Base-by-base conservation (phyloP, 2,113 vertebrate species). In the Mormyrus lacerda region DNA sequence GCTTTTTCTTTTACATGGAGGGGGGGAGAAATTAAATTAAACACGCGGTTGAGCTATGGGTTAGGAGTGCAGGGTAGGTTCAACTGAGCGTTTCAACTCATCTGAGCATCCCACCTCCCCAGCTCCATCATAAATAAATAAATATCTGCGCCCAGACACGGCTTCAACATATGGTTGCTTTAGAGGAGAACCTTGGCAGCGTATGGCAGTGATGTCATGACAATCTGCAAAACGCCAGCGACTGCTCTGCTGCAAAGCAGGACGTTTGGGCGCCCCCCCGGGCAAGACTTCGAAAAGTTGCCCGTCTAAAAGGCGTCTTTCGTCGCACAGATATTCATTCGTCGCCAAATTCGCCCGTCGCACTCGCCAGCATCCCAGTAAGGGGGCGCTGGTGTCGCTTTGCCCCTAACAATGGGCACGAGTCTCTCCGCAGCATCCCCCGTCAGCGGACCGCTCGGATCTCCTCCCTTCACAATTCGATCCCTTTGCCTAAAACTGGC, bases 291-390 rank as follows among this genome's bases (percentile, higher is more conserved):
- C 13, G 19, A 45, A 61, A 89, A 83, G 42, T 89, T 61, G 50
- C 76, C 45, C 31, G 51, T 85, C 47, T 61, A 35, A 85, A 58
- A 21, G 21, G 44, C 79, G 27, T 58, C 42, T 73, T 86, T 39
- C 31, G 55, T 27, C 55, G 42, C 85, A 89, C 19, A 85, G n/a
- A 65, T 11, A 55, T 27, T 65, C 84, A 87, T 86, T 87, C 84
- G 42, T 51, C 24, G 83, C 47, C 42, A 86, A 65, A 73, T 50
- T 45, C 89, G n/a, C 83, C 21, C 76, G 93, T 93, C 93, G 90
- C 91, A 90, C 89, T 79, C 87, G 93, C 91, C 90, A 88, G 92
- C 94, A 92, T 93, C 91, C 90, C 88, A 85, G 90, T 17, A 91
- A 93, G 90, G 92, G 55, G 48, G 31, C n/a, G 88, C 91, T 90